Base-by-base conservation (phyloP, 92 coral and sea anemone genomes). In the Palythoa caribaeorum region DNA sequence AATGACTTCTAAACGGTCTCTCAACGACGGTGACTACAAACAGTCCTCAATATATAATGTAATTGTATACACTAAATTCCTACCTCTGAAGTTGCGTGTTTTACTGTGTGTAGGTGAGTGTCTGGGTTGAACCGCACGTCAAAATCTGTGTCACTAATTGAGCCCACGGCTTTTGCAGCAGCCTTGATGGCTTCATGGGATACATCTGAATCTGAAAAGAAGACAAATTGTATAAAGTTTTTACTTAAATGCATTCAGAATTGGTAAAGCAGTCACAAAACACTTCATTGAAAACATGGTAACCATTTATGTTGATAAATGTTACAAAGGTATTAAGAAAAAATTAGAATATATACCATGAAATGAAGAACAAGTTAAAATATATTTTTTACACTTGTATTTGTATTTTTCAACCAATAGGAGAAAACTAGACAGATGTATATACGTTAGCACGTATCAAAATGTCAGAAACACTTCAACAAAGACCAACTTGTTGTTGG, bases 61-160 rank as follows among this genome's bases (percentile, higher is more conserved):
- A 63, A 1, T 63, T n/a, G 13, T 48, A 11, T 20, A 19, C 38
- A 17, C 13, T 40, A 0, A n/a, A 9, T 14, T 50, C 50, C 20
- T 89, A 95, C 99, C 98, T 97, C 99, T 20, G 95, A 97, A 0
- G 94, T 77, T 15, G 95, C 97, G 87, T 95, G 99, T 75, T 88
- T 95, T 57, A 89, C 96, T 6, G 94, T 98, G 38, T 93, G 94
- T 47, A 96, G 93, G 73, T 92, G 89, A 9, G 94, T 87, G 71
- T 97, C 99, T 11, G 99, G 98, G 78, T 97, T 97, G 91, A 97
- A 97, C 85, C 98, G 91, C 16, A 97, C 92, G 69, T 97, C 99
- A 94, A 93, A 97, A 87, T 97, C 98, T 88, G 95, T 88, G 55
- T 97, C 99, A 76, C 92, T 92, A 15, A 95, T 87, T 51, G 99